Percentiles rank a stretch among this genome's conserved stretches.
Evolutionary conservation across 2,113 vertebrate genomes (phyloP).

Genomic region (Xerus inauris): DNA sequence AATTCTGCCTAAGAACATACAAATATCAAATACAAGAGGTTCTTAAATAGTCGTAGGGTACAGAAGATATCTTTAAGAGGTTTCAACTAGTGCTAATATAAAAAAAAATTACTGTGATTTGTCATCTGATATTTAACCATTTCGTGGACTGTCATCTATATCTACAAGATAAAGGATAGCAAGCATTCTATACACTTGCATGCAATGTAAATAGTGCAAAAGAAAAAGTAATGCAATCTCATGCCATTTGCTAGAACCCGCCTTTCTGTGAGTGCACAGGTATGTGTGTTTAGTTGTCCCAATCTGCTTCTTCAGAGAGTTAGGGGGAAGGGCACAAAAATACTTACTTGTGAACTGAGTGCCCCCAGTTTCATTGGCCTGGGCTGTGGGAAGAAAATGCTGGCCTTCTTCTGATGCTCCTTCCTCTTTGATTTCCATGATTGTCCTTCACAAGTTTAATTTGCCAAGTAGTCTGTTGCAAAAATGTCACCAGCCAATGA

Average conservation of each 20-base stretch:
- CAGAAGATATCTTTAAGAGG: not conserved
- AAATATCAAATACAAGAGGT: not conserved
- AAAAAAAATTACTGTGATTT: not conserved
- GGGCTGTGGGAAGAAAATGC: constrained; percentile 85
- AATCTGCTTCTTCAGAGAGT: not conserved
- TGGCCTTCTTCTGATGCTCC: constrained; percentile 83
- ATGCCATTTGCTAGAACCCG: not conserved
- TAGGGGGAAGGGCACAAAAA: accelerated
- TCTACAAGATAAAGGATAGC: not conserved
- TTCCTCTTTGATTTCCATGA: constrained; percentile 91
- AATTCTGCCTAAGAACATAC: not conserved
- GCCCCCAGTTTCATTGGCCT: constrained; percentile 76
- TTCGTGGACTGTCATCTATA: not conserved
- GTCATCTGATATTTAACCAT: not conserved
- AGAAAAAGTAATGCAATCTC: not conserved
- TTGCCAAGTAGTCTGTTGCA: constrained; percentile 69
- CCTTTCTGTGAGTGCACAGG: not conserved
- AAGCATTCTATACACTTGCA: not conserved
- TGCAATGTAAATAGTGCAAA: not conserved
- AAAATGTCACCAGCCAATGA: constrained; percentile 74
- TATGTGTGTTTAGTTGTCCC: not conserved
- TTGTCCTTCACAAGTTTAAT: constrained; percentile 74
- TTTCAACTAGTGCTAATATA: not conserved
- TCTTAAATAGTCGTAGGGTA: not conserved
- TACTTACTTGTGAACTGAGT: constrained; percentile 87